Percentiles rank a stretch among this genome's conserved stretches.
Evolutionary conservation across 2,113 vertebrate species (phyloP).

Genomic region (Corythornis cristatus): DNA sequence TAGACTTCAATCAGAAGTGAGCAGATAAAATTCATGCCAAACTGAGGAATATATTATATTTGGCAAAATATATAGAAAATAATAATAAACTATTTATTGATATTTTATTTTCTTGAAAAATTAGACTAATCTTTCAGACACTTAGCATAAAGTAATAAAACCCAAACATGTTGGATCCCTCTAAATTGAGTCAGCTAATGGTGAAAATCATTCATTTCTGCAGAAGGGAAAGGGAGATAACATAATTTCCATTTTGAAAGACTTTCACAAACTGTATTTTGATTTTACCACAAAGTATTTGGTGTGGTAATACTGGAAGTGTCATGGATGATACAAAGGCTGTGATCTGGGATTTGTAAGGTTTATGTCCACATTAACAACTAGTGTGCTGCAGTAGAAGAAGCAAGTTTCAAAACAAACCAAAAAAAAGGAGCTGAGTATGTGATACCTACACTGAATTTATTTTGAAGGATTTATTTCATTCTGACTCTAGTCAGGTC

Average conservation of each 20-base stretch:
- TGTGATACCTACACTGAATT: not conserved
- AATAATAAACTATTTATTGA: not conserved
- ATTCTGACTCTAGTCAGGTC: not conserved
- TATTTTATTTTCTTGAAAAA: not conserved
- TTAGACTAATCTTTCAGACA: not conserved
- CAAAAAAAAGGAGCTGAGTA: not conserved
- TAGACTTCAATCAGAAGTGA: not conserved
- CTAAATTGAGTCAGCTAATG: not conserved
- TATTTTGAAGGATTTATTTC: not conserved
- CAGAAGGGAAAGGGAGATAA: not conserved
- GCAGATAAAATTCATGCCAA: not conserved
- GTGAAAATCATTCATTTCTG: not conserved
- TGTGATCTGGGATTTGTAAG: not conserved
- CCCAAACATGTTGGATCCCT: not conserved
- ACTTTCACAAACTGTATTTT: not conserved
- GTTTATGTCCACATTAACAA: not conserved
- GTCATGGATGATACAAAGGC: not conserved
- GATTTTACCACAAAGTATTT: not conserved
- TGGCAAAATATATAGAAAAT: not conserved
- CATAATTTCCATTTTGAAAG: not conserved
- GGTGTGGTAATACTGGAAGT: not conserved
- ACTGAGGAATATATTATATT: not conserved
- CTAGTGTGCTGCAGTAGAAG: not conserved
- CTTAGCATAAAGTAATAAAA: not conserved
- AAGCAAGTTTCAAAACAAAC: not conserved